These are phyloP conservation scores for Euplexia lucipara DNA, from an alignment of 2,888 invertebrate genomes.

Conservation along the genomic window DNA sequence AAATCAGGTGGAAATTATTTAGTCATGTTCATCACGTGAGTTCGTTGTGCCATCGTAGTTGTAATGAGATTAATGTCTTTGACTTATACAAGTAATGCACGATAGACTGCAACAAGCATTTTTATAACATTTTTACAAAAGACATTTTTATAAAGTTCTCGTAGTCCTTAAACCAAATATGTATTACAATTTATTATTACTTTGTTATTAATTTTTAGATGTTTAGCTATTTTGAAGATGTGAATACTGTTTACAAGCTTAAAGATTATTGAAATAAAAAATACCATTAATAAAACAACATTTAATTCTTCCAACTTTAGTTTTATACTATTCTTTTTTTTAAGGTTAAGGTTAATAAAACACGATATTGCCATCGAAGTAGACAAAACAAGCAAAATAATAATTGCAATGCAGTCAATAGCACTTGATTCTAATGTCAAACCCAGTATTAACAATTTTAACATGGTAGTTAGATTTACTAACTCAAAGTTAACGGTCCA, in stretches of 20 bases:
- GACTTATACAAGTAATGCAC: constrained; percentile 59
- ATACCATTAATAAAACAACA: constrained; percentile 70
- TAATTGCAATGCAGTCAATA: neutral
- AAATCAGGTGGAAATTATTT: constrained; percentile 73
- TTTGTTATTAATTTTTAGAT: constrained; percentile 83
- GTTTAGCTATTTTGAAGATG: constrained; percentile 72
- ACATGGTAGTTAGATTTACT: too few relatives aligned
- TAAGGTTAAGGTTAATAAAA: neutral
- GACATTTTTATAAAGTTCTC: constrained; percentile 77
- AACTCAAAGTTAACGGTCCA: too few relatives aligned
- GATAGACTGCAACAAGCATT: constrained; percentile 80
- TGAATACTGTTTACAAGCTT: constrained; percentile 72
- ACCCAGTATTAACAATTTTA: too few relatives aligned
- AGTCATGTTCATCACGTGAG: constrained; percentile 76
- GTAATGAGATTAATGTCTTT: constrained; percentile 67
- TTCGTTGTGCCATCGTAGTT: constrained; percentile 85
- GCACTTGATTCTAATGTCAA: too few relatives aligned
- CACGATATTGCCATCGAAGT: neutral
- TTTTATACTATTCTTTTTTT: neutral
- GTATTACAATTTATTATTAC: constrained; percentile 72
- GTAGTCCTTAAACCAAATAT: constrained; percentile 87
- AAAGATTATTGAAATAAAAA: constrained; percentile 77
- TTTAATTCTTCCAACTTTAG: constrained; percentile 75
- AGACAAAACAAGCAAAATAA: neutral
- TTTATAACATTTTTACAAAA: constrained; percentile 80